These are phyloP conservation scores for Phragmatobia fuliginosa DNA, from an alignment of 2,888 invertebrate species.

Conservation along the genomic window DNA sequence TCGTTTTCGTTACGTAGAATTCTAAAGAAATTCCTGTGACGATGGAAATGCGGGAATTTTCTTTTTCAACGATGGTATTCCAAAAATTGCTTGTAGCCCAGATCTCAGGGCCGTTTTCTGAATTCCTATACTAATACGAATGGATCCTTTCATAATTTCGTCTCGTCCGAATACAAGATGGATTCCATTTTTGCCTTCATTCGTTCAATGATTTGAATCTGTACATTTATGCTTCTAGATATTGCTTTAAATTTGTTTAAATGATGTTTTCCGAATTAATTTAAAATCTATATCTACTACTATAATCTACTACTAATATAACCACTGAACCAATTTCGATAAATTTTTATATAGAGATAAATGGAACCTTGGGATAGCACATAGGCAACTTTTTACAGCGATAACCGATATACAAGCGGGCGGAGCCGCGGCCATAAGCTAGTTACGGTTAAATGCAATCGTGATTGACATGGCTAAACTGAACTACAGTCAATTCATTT, in stretches of 20 bases:
- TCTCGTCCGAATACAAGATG: constrained; percentile 12
- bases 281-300: background rate
- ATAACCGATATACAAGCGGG: too few relatives aligned
- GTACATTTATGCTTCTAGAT: background rate
- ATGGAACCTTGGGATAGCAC: too few relatives aligned
- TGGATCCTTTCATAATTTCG: constrained; percentile 30
- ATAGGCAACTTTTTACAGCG: too few relatives aligned
- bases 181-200: constrained; percentile 6
- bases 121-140: constrained; percentile 36
- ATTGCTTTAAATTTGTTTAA: background rate
- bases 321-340: too few relatives aligned
- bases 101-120: constrained; percentile 21
- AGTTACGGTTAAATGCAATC: background rate
- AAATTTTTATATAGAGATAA: too few relatives aligned
- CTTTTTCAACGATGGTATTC: constrained; percentile 32
- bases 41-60: constrained; percentile 27
- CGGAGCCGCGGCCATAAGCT: too few relatives aligned
- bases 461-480: background rate
- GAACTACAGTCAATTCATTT: background rate
- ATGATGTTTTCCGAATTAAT: background rate
- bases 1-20: constrained; percentile 15
- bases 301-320: too few relatives aligned
- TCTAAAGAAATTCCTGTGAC: constrained; percentile 29
- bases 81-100: constrained; percentile 32
- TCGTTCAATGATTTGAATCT: constrained; percentile 8